phyloP scores from a whole-genome alignment of 2,113 vertebrate genomes.

The Mustela lutreola region DNA sequence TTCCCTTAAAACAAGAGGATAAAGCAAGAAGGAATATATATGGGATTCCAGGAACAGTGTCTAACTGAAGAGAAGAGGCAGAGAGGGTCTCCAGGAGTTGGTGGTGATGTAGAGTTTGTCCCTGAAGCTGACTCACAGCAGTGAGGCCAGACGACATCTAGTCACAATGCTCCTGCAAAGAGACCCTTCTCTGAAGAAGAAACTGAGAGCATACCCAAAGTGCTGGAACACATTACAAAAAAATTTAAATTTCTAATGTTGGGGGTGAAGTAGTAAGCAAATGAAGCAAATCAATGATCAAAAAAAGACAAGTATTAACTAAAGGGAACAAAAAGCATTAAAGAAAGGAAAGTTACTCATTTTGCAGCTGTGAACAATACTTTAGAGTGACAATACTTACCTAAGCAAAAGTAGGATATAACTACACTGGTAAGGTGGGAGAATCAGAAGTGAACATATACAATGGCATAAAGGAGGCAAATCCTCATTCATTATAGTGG shows the following conservation, averaged over 20 bases:
- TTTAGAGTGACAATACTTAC: neutral
- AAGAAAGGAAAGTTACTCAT: neutral
- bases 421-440: neutral
- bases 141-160: neutral
- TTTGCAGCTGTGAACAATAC: neutral
- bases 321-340: neutral
- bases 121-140: neutral
- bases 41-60: neutral
- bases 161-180: neutral
- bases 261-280: neutral
- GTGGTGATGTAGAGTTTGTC: neutral
- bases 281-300: neutral
- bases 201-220: neutral
- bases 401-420: neutral
- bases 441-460: neutral
- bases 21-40: neutral
- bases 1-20: neutral
- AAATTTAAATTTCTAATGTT: constrained; percentile 15
- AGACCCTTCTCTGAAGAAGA: neutral
- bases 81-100: neutral
- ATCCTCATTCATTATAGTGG: neutral
- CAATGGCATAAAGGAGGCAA: neutral
- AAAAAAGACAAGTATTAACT: neutral
- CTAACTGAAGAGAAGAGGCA: neutral
- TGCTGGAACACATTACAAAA: neutral